These are phyloP conservation scores for Dasypus novemcinctus DNA, from an alignment of 2,113 vertebrate genomes.

Conservation along the genomic window DNA sequence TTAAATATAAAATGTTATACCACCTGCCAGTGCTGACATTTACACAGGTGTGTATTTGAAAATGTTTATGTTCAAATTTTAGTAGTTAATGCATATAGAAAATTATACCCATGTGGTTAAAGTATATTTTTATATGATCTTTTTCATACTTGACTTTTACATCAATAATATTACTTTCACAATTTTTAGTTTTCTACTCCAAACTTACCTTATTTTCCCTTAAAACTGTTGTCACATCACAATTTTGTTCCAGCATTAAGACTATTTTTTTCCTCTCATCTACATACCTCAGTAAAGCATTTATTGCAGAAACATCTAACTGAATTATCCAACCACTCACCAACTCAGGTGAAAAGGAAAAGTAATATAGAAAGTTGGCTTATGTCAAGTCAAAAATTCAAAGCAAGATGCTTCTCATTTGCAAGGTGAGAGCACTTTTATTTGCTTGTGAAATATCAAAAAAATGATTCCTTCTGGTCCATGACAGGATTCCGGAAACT, in stretches of 20 bases:
- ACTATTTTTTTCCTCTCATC: not conserved
- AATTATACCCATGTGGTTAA: not conserved
- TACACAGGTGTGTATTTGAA: not conserved
- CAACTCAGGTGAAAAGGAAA: not conserved
- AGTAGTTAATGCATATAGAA: not conserved
- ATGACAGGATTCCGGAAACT: not conserved
- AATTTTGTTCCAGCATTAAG: not conserved
- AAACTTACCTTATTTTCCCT: not conserved
- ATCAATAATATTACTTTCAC: not conserved
- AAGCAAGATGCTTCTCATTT: fast-evolving
- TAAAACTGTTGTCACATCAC: not conserved
- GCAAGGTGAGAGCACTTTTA: fast-evolving
- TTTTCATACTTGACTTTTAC: not conserved
- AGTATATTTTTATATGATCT: not conserved
- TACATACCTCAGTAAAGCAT: not conserved
- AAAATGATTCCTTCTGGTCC: fast-evolving
- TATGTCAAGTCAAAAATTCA: not conserved
- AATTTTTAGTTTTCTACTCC: not conserved
- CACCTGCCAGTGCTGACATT: not conserved
- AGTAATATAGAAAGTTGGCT: not conserved
- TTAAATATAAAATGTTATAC: not conserved
- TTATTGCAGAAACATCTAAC: not conserved
- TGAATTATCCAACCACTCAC: not conserved
- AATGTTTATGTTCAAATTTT: not conserved
- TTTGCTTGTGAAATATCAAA: not conserved